Evolutionary conservation across 2,797 vertebrate genomes (phyloP), one percentile per base, ranked within the genome.

Genomic region (Megalops cyprinoides): DNA sequence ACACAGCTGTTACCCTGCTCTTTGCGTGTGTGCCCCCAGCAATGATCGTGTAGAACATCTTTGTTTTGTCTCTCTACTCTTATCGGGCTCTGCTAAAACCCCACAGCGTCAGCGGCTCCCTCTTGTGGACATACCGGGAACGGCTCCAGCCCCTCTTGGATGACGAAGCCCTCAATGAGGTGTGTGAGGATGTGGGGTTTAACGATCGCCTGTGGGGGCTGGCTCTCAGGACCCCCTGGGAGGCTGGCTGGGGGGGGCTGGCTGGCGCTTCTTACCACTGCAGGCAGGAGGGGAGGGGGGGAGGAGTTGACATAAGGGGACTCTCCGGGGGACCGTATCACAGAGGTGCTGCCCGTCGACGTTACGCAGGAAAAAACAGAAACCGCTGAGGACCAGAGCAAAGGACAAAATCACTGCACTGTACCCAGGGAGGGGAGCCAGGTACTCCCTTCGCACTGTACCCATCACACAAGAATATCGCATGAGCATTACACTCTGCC

Each of bases 91-190:
- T 82, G 90, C 91, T 79, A 87, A 87, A 74, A 92, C 90, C 87
- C 91, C 80, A 34, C 93, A 90, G 6, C 90, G 85, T 78, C 88
- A 89, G 82, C 91, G 49, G 76, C 69, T 80, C 82, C 86, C 86
- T 78, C 82, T 83, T 76, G 82, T 84, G 79, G 85, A 91, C 90
- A 93, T 94, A 98, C 97, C 90, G 96, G 96, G 92, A 98, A 98
- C 0, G 97, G 97, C 83, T 98, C 96, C 89, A 97, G 90, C 1
- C 97, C 97, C 87, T 98, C 97, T 90, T 95, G 95, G 93, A 98
- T 97, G 83, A 98, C 95, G 88, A 98, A 98, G 78, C 97, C 97
- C 91, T 97, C 97, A 5, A 98, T 96, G 73, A 98, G 95, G 25
- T 98, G 97, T 55, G 97, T 98, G 82, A 98, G 92, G 89, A 98